Evolutionary conservation across 2,797 vertebrate genomes (phyloP), one percentile per base, ranked within the genome.

Genomic region (Loriculus beryllinus): DNA sequence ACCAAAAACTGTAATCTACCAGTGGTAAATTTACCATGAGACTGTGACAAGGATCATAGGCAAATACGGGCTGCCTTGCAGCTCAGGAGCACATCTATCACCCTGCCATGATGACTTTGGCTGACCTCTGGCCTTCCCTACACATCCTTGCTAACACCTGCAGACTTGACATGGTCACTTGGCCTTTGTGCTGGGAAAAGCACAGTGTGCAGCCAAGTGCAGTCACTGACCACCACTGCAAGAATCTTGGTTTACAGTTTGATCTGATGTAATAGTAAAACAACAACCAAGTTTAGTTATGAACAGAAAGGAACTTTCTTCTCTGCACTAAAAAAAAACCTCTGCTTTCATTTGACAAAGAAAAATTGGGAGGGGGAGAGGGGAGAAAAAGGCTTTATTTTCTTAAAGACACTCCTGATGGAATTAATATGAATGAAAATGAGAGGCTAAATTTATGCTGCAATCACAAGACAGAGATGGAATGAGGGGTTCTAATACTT

Each of bases 1-100:
- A 89, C 82, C 86, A 84, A 87, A 93, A 95, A 52, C 74, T 90
- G 10, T 77, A 87, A 92, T 74, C 64, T 82, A 52, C 33, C 57
- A 64, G 91, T 33, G 86, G 79, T 83, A 96, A 96, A 96, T 95
- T 86, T 96, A 92, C 90, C 64, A 59, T 93, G 92, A 78, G 91
- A 90, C 64, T 59, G 72, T 84, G 81, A 92, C 79, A 92, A 79
- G 86, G 80, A 82, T 86, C 69, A 65, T 20, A 95, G 88, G 72
- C 19, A 68, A 78, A 64, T 5, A 29, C 1, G 9, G 29, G 56
- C 54, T 68, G 78, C 67, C 69, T 74, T 40, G 45, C 82, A 81
- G 76, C 67, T 60, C 63, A 33, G 83, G 74, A 85, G 12, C 56
- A 43, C 80, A 75, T 91, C 85, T 79, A 43, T 95, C 88, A 84